phyloP scores from a whole-genome alignment of 2,888 invertebrate species.

The Dynastes tityus region DNA sequence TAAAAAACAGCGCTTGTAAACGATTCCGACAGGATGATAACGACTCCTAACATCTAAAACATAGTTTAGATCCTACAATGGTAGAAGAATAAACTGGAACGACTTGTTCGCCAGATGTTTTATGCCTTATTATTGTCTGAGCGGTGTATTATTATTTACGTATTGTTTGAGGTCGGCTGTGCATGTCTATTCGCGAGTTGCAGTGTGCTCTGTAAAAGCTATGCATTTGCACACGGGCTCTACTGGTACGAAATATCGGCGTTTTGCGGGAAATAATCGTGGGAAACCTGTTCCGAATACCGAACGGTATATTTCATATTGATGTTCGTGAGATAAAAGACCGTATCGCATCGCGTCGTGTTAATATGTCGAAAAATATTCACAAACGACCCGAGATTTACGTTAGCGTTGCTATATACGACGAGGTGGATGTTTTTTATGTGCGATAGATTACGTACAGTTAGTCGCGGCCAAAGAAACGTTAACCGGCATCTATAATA shows the following conservation, averaged over 20 bases:
- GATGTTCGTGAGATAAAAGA: background rate
- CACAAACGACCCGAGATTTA: conserved; percentile 16
- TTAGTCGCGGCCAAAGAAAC: conserved; percentile 1
- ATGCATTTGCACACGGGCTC: background rate
- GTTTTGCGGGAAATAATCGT: conserved; percentile 19
- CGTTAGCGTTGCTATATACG: background rate
- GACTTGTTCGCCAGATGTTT: conserved; percentile 23
- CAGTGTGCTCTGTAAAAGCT: background rate
- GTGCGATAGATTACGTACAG: conserved; percentile 5
- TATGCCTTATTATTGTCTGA: conserved; percentile 17
- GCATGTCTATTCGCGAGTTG: background rate
- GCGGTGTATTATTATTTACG: conserved; percentile 16
- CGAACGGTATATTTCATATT: conserved; percentile 21
- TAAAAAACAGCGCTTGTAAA: background rate
- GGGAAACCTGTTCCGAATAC: background rate
- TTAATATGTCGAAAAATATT: conserved; percentile 29
- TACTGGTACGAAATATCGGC: conserved; percentile 7
- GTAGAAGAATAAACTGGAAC: conserved; percentile 23
- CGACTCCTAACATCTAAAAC: conserved; percentile 2
- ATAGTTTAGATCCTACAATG: conserved; percentile 3
- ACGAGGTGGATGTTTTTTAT: background rate
- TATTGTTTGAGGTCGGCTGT: conserved; percentile 1
- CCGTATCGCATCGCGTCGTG: background rate
- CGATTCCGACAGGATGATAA: conserved; percentile 4
- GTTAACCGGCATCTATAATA: conserved; percentile 5